A percentile compares a stretch with the other conserved stretches of the same genome.
These are phyloP conservation scores for Grammomys surdaster DNA, from an alignment of 2,113 vertebrate genomes.

Conservation along the genomic window DNA sequence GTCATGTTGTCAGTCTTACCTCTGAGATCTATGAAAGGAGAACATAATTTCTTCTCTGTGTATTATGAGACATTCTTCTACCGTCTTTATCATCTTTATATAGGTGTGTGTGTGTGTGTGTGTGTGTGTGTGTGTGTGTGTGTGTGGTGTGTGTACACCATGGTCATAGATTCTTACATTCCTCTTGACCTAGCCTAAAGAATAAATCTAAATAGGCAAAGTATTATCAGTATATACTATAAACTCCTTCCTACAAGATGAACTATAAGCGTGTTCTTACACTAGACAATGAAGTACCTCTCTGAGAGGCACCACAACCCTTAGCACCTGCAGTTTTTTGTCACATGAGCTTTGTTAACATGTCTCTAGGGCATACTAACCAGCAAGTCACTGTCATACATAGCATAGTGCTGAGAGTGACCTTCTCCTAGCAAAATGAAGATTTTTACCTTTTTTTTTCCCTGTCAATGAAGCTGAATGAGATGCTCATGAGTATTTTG, in stretches of 20 bases:
- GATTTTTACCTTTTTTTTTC: neutral
- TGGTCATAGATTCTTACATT: neutral
- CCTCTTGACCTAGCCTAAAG: neutral
- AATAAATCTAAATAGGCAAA: too few species aligned
- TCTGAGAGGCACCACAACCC: neutral
- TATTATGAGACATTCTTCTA: neutral
- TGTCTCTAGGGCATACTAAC: neutral
- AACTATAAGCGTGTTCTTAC: neutral
- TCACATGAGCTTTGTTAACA: neutral
- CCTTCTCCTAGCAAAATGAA: neutral
- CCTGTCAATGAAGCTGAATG: neutral
- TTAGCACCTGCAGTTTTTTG: neutral
- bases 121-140: neutral
- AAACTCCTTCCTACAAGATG: neutral
- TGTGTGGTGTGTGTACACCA: neutral
- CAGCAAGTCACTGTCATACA: neutral
- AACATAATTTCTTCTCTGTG: neutral
- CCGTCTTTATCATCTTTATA: neutral
- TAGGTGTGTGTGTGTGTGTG: neutral
- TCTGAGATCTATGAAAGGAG: neutral
- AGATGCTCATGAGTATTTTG: slow-evolving; percentile 31
- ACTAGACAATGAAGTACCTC: neutral
- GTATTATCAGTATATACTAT: neutral
- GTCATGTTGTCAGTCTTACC: neutral
- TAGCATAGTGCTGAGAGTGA: neutral